Conservation (phyloP, 2,113 vertebrate species). For the Plectropomus leopardus region DNA sequence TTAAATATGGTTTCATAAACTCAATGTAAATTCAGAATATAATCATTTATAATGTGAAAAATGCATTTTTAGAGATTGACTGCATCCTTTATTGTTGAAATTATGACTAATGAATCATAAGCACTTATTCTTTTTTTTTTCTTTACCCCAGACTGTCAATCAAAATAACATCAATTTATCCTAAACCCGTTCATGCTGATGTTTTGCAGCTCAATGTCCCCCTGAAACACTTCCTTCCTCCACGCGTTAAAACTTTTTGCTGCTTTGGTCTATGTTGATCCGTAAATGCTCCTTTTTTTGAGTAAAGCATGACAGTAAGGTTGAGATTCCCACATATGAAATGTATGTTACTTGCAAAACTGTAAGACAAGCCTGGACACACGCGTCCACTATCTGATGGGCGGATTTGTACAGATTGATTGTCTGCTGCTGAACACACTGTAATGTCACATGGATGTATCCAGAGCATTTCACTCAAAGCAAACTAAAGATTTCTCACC, state of each 20-base stretch:
- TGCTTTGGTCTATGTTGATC: conserved; percentile 23
- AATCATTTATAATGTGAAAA: conserved; percentile 30
- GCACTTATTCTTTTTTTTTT: conserved; percentile 1
- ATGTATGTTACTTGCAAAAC: conserved; percentile 11
- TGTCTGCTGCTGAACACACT: conserved; percentile 42
- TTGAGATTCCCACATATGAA: not conserved
- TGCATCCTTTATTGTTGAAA: conserved; percentile 14
- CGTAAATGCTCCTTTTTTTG: conserved; percentile 7
- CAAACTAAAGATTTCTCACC: conserved; percentile 46
- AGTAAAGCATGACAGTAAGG: not conserved
- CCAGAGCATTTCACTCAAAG: conserved; percentile 47
- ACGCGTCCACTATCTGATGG: not conserved
- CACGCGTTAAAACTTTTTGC: conserved; percentile 16
- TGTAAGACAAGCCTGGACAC: not conserved
- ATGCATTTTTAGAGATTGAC: conserved; percentile 1
- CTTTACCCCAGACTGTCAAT: not conserved
- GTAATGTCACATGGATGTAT: conserved; percentile 36
- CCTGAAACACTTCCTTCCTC: conserved; percentile 20
- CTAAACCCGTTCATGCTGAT: not conserved
- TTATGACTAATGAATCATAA: conserved; percentile 14
- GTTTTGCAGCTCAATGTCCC: not conserved
- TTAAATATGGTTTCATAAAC: not conserved
- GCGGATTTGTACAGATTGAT: conserved; percentile 41
- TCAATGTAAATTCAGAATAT: conserved; percentile 12
- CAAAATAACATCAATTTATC: not conserved